Evolutionary conservation across 2,888 invertebrate species (phyloP).

Genomic region (Aphodius sticticus): DNA sequence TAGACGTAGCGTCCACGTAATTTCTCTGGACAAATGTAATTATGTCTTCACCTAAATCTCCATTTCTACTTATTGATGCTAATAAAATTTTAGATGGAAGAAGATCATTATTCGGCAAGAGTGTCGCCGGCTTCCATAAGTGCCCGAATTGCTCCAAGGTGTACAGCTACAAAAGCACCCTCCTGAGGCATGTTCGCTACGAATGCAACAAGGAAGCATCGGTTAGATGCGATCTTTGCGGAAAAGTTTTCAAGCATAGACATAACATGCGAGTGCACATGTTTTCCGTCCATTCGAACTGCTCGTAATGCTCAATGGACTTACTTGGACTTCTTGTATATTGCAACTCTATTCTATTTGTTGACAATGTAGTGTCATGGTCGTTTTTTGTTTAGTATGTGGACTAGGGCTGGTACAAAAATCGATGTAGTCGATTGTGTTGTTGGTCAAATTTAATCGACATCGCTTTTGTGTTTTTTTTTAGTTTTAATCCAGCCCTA

Average conservation of each 20-base stretch:
- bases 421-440: too few relatives aligned
- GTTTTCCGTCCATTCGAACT: conserved; percentile 33
- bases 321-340: not conserved
- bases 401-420: too few relatives aligned
- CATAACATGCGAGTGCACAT: conserved; percentile 39
- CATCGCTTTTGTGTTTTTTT: not conserved
- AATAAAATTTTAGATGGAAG: not conserved
- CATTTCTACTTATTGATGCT: not conserved
- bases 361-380: not conserved
- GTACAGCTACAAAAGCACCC: conserved; percentile 64
- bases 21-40: not conserved
- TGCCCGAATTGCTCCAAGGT: conserved; percentile 64
- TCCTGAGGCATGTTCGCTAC: conserved; percentile 63
- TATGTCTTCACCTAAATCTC: not conserved
- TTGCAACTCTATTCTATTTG: not conserved
- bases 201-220: conserved; percentile 66
- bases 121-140: conserved; percentile 37
- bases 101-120: not conserved
- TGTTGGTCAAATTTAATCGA: not conserved
- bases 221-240: conserved; percentile 63
- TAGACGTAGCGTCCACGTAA: not conserved
- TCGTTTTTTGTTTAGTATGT: not conserved
- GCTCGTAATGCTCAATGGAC: not conserved
- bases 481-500: too few relatives aligned
- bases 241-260: conserved; percentile 40